These are phyloP conservation scores for Sphaerodactylus townsendi DNA, from an alignment of 2,113 vertebrate species.

Conservation along the genomic window DNA sequence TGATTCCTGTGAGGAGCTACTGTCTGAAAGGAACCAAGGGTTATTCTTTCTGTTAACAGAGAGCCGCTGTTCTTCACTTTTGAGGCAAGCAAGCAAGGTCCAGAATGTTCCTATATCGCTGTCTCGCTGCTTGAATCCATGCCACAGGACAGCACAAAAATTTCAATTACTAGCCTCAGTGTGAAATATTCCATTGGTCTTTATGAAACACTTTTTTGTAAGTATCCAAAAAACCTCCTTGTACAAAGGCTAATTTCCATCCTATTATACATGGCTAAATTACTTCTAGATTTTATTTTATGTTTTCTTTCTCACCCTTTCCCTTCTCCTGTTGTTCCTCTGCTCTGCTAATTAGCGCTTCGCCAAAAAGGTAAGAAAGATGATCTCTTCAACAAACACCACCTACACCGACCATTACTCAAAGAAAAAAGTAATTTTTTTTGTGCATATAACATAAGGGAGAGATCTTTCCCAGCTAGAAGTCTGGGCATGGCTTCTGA, in stretches of 20 bases:
- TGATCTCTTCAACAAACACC: conserved; percentile 29
- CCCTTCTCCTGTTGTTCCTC: conserved; percentile 45
- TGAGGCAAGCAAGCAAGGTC: conserved; percentile 26
- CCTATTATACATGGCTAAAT: conserved; percentile 20
- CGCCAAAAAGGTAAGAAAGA: conserved; percentile 39
- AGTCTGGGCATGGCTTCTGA: conserved; percentile 27
- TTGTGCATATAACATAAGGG: conserved; percentile 25
- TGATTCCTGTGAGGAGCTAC: conserved; percentile 38
- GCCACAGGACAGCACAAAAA: conserved; percentile 26
- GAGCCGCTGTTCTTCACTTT: conserved; percentile 27
- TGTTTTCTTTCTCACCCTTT: conserved; percentile 32
- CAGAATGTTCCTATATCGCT: conserved; percentile 24
- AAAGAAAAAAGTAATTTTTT: conserved; percentile 19
- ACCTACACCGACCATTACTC: conserved; percentile 38
- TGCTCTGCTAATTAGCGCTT: conserved; percentile 54
- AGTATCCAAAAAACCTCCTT: conserved; percentile 46
- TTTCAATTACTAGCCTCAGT: conserved; percentile 34
- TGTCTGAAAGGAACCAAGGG: conserved; percentile 38
- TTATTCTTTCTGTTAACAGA: conserved; percentile 27
- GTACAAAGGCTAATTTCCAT: conserved; percentile 41
- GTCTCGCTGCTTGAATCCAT: conserved; percentile 37
- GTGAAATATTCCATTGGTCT: conserved; percentile 19
- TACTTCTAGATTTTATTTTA: conserved; percentile 40
- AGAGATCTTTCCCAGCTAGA: conserved; percentile 15
- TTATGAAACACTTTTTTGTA: conserved; percentile 35